phyloP scores from a whole-genome alignment of 2,113 vertebrate genomes.

The Colistium nudipinnis region DNA sequence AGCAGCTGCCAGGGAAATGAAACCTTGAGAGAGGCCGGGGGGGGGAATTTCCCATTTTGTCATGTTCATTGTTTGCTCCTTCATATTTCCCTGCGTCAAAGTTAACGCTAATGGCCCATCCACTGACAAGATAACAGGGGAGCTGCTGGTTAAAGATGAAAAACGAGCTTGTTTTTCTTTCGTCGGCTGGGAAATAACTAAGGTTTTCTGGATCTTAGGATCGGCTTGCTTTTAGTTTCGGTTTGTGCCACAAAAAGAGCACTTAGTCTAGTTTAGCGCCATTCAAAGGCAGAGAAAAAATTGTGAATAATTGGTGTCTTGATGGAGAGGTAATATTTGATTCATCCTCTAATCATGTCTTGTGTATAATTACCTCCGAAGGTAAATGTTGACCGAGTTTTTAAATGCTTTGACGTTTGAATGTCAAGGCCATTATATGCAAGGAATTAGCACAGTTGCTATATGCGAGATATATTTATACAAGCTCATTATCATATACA shows the following conservation, averaged over 20 bases:
- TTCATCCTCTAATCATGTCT: conserved; percentile 30
- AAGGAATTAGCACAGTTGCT: not conserved
- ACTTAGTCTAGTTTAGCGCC: conserved; percentile 25
- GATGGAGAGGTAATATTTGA: conserved; percentile 22
- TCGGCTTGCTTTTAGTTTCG: conserved; percentile 29
- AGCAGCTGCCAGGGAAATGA: conserved; percentile 74
- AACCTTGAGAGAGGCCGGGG: conserved; percentile 62
- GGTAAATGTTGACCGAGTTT: conserved; percentile 12
- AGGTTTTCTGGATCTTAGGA: conserved; percentile 53
- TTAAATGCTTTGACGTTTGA: not conserved
- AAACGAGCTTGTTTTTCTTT: conserved; percentile 44
- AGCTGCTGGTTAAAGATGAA: conserved; percentile 65
- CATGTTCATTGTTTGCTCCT: conserved; percentile 73
- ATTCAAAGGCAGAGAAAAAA: conserved; percentile 17
- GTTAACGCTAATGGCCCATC: conserved; percentile 60
- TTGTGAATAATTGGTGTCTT: conserved; percentile 11
- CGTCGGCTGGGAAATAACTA: conserved; percentile 55
- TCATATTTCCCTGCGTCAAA: conserved; percentile 54
- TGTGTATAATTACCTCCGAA: conserved; percentile 20
- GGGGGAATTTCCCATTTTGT: conserved; percentile 73
- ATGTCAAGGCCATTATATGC: no score
- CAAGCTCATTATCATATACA: not conserved
- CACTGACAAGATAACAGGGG: conserved; percentile 64
- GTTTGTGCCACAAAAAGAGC: conserved; percentile 29
- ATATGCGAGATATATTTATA: not conserved